phyloP scores from a whole-genome alignment of 2,113 vertebrate genomes.

The Pipa parva region DNA sequence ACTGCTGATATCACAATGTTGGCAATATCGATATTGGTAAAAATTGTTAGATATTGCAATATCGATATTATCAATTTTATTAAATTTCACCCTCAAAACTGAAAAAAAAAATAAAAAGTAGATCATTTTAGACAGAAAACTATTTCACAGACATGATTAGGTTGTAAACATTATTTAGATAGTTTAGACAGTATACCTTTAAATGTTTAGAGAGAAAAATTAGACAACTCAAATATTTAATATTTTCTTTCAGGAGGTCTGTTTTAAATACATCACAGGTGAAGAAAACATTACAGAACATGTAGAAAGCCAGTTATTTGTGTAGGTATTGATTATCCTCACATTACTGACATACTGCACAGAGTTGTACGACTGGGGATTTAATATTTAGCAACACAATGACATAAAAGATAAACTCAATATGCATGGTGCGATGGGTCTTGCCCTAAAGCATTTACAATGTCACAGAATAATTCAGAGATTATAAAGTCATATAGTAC shows the following conservation, averaged over 20 bases:
- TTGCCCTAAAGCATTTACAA: not conserved
- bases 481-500: not conserved
- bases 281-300: not conserved
- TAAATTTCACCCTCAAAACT: too few species aligned
- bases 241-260: constrained; percentile 33
- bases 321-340: not conserved
- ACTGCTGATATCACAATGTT: too few species aligned
- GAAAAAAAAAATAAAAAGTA: too few species aligned
- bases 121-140: too few species aligned
- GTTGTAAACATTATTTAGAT: not conserved
- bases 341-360: not conserved
- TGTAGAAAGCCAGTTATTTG: not conserved
- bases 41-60: too few species aligned
- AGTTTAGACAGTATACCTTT: not conserved
- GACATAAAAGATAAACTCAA: not conserved
- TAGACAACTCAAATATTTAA: constrained; percentile 27
- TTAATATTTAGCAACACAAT: not conserved
- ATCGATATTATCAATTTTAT: too few species aligned
- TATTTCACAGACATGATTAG: not conserved
- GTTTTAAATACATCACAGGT: constrained; percentile 14
- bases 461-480: not conserved
- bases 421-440: not conserved
- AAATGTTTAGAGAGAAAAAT: constrained; percentile 11
- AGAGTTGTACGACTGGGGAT: not conserved
- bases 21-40: too few species aligned